phyloP scores from a whole-genome alignment of 2,888 invertebrate genomes.

The Monochamus alternatus region DNA sequence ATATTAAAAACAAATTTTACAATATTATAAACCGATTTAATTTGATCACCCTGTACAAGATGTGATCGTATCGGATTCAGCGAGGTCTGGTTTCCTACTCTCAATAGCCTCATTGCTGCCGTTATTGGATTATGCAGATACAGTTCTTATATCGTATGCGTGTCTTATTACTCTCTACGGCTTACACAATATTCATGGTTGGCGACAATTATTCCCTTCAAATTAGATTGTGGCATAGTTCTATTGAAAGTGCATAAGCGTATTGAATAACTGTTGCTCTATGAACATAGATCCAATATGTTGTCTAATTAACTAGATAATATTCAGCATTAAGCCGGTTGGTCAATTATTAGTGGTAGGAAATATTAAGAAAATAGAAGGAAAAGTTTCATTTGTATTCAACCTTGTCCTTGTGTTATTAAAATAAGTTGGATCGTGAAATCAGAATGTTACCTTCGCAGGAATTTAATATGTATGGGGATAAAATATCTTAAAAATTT shows the following conservation, averaged over 20 bases:
- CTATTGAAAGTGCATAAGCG: constrained; percentile 28
- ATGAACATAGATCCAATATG: not conserved
- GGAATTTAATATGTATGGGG: too few relatives aligned
- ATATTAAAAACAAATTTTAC: too few relatives aligned
- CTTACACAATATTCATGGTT: constrained; percentile 22
- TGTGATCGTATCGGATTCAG: not conserved
- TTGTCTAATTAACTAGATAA: constrained; percentile 1
- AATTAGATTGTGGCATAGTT: constrained; percentile 33
- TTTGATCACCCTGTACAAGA: not conserved
- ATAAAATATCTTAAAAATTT: too few relatives aligned
- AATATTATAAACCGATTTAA: not conserved
- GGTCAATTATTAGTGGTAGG: too few relatives aligned
- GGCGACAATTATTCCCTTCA: constrained; percentile 30
- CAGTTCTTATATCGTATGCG: constrained; percentile 10
- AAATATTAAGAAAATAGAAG: too few relatives aligned
- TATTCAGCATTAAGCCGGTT: too few relatives aligned
- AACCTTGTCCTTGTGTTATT: too few relatives aligned
- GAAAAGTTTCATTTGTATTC: too few relatives aligned
- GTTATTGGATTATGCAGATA: constrained; percentile 22
- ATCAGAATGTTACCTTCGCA: too few relatives aligned
- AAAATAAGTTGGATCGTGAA: too few relatives aligned
- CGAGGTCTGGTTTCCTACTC: constrained; percentile 11
- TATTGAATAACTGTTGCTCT: constrained; percentile 15
- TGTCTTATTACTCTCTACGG: constrained; percentile 12
- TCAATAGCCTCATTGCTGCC: constrained; percentile 6